phyloP scores from a whole-genome alignment of 2,797 vertebrate species.

The Poecilia velifera region DNA sequence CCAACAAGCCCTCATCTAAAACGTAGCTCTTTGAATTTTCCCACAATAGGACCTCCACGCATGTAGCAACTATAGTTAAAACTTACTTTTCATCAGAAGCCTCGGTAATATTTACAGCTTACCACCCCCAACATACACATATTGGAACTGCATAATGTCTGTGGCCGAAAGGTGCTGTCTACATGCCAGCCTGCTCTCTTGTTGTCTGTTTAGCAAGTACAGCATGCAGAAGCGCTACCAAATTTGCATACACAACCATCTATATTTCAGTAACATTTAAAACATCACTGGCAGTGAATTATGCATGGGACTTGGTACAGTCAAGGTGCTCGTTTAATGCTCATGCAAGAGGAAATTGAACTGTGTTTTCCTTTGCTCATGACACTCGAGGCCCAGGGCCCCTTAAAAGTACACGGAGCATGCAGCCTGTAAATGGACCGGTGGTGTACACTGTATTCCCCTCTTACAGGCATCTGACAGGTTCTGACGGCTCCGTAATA shows the following conservation, averaged over 20 bases:
- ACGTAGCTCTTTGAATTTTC: neutral
- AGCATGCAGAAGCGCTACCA: slow-evolving; percentile 79
- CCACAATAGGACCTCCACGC: slow-evolving; percentile 16
- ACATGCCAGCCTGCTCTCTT: slow-evolving; percentile 71
- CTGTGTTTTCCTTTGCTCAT: slow-evolving; percentile 71
- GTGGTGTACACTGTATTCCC: slow-evolving; percentile 50
- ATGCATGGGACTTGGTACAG: slow-evolving; percentile 88
- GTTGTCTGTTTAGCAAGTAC: slow-evolving; percentile 80
- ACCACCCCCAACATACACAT: slow-evolving; percentile 37
- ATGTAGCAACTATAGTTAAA: slow-evolving; percentile 11
- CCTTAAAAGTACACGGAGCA: slow-evolving; percentile 66
- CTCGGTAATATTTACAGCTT: slow-evolving; percentile 11
- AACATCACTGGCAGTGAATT: slow-evolving; percentile 92
- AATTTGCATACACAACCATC: slow-evolving; percentile 97
- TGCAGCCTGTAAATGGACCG: slow-evolving; percentile 68
- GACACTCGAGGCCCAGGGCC: slow-evolving; percentile 69
- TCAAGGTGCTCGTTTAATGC: slow-evolving; percentile 85
- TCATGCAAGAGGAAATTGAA: slow-evolving; percentile 87
- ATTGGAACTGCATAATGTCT: slow-evolving; percentile 49
- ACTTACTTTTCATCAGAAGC: slow-evolving; percentile 28
- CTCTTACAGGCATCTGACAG: slow-evolving; percentile 58
- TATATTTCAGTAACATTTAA: slow-evolving; percentile 97
- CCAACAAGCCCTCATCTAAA: neutral
- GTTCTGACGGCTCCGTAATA: slow-evolving; percentile 69
- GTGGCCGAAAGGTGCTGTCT: slow-evolving; percentile 63